phyloP scores from a whole-genome alignment of 2,797 vertebrate species.

The Pipistrellus kuhlii region DNA sequence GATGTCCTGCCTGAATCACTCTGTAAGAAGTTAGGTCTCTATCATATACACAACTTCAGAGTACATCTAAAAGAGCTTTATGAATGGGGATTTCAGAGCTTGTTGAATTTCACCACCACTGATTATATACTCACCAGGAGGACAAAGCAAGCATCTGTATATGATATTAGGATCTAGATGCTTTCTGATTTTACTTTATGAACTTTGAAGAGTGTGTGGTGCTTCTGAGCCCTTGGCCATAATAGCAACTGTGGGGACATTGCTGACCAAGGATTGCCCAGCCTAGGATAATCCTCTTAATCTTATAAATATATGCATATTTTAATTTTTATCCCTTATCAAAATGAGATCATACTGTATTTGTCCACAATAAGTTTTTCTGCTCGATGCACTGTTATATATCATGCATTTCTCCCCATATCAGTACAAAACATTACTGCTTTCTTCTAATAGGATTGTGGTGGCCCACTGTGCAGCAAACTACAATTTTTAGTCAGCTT shows the following conservation, averaged over 20 bases:
- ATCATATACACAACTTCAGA: background rate
- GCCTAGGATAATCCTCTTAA: background rate
- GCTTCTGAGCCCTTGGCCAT: background rate
- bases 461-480: background rate
- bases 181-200: background rate
- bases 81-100: slow-evolving; percentile 18
- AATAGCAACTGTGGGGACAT: background rate
- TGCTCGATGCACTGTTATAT: background rate
- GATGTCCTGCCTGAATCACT: background rate
- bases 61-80: slow-evolving; percentile 18
- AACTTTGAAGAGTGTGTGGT: background rate
- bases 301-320: background rate
- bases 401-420: background rate
- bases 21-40: background rate
- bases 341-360: background rate
- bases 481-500: slow-evolving; percentile 47
- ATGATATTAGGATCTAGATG: background rate
- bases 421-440: background rate
- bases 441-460: background rate
- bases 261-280: background rate
- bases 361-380: background rate
- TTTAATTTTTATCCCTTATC: background rate
- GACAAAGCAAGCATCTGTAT: background rate
- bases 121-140: slow-evolving; percentile 10
- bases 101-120: background rate